Percentiles rank a stretch among this genome's conserved stretches.
Conservation (phyloP, 2,113 vertebrate species). For the Dasyurus viverrinus region DNA sequence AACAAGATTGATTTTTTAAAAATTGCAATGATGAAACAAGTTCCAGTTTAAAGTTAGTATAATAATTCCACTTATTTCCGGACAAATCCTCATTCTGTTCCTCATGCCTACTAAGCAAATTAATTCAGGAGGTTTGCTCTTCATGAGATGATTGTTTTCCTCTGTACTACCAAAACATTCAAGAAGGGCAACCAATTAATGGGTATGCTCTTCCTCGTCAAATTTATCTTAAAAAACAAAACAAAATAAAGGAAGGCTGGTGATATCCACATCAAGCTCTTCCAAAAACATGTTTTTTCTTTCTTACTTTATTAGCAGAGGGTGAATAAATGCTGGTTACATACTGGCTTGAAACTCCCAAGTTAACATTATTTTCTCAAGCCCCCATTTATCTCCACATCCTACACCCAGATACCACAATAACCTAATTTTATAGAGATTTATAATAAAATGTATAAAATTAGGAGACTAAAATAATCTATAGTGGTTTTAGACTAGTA, state of each 20-base stretch:
- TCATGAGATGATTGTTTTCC: not conserved
- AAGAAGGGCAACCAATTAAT: constrained; percentile 1
- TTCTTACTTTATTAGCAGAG: constrained; percentile 3
- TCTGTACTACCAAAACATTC: constrained; percentile 16
- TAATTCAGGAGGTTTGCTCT: constrained; percentile 13
- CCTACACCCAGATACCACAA: not conserved
- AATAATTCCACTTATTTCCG: constrained; percentile 48
- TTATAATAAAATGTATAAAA: constrained; percentile 41
- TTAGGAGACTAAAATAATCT: constrained; percentile 3
- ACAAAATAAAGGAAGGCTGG: not conserved
- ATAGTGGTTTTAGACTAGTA: constrained; percentile 4
- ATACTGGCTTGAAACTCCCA: constrained; percentile 15
- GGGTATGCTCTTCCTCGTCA: constrained; percentile 2
- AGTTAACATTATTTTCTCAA: constrained; percentile 15
- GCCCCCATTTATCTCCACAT: constrained; percentile 29
- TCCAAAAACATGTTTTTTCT: constrained; percentile 37
- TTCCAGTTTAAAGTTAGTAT: constrained; percentile 44
- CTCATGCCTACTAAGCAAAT: constrained; percentile 41
- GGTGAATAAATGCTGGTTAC: constrained; percentile 33
- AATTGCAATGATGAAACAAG: constrained; percentile 58
- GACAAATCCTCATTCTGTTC: constrained; percentile 44
- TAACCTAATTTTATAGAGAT: constrained; percentile 8
- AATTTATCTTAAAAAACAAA: constrained; percentile 2
- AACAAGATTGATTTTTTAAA: constrained; percentile 58
- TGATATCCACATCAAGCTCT: constrained; percentile 24